These are phyloP conservation scores for Cathartes aura DNA, from an alignment of 2,113 vertebrate genomes.

Conservation along the genomic window DNA sequence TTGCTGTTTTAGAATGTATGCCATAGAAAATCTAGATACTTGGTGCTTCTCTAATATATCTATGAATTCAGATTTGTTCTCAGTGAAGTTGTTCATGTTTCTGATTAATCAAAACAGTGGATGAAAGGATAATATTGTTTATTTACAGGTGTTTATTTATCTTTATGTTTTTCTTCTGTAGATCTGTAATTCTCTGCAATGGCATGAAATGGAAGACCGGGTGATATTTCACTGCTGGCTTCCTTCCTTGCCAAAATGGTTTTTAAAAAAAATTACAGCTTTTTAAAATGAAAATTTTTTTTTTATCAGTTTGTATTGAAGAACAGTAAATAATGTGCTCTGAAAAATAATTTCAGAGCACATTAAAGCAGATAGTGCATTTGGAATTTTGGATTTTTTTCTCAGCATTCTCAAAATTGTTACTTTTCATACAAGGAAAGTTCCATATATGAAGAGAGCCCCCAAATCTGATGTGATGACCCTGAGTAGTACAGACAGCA, in stretches of 20 bases:
- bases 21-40: neutral
- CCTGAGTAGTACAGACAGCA: neutral
- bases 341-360: neutral
- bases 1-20: neutral
- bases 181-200: neutral
- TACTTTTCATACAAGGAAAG: neutral
- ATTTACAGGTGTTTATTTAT: neutral
- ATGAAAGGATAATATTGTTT: neutral
- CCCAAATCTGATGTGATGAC: neutral
- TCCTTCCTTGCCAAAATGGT: neutral
- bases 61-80: neutral
- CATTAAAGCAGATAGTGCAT: neutral
- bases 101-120: neutral
- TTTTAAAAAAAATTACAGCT: accelerated
- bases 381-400: neutral
- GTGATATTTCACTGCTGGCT: neutral
- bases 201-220: neutral
- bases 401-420: neutral
- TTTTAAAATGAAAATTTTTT: neutral
- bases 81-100: neutral
- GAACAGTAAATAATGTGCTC: neutral
- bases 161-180: neutral
- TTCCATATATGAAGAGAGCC: neutral
- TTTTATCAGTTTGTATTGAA: neutral
- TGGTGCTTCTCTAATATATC: neutral